Evolutionary conservation across 2,888 invertebrate species (phyloP), one percentile per base, ranked within the genome.

Genomic region (Archips xylosteana): DNA sequence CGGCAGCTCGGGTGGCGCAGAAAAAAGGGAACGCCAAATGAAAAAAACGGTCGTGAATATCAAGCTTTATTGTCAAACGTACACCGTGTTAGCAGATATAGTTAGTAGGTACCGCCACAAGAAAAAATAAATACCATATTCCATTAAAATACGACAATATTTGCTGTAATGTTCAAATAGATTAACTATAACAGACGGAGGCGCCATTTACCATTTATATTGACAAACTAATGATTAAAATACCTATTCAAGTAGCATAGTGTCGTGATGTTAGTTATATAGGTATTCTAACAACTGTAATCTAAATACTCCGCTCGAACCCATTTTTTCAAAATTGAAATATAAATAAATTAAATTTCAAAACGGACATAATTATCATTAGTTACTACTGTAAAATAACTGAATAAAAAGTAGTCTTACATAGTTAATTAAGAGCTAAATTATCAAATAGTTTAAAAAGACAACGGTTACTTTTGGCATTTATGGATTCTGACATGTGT

Each of bases 21-120:
- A 75, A 71, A 64, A 78, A 68, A 75, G 76, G 57, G 75, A 60
- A 67, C 77, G 77, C 61, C 32, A 70, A 71, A 32, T 69, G 47
- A 78, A 74, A 78, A 78, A 73, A 49, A 62, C 67, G 62, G 60
- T 51, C 63, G 59, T 70, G 66, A 77, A 75, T 78, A 69, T 74
- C 76, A 77, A 81, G 77, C 76, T 87, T 84, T 85, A 84, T 84
- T 83, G 76, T 78, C 78, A 79, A 80, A 80, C 77, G 75, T 81
- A 81, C 79, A 77, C 67, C 65, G 76, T 68, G 47, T 51, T 65
- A 71, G 34, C 34, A 51, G 3, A 10, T 47, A 64, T 32, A 57
- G 57, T 54, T 23, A 57, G 57, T 57, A 32, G 32, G 10, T 60
- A 60, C 34, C 60, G 60, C 60, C 60, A 60, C 60, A n/a, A 5